Conservation (phyloP, 92 coral and sea anemone genomes). For the Metridium senile region DNA sequence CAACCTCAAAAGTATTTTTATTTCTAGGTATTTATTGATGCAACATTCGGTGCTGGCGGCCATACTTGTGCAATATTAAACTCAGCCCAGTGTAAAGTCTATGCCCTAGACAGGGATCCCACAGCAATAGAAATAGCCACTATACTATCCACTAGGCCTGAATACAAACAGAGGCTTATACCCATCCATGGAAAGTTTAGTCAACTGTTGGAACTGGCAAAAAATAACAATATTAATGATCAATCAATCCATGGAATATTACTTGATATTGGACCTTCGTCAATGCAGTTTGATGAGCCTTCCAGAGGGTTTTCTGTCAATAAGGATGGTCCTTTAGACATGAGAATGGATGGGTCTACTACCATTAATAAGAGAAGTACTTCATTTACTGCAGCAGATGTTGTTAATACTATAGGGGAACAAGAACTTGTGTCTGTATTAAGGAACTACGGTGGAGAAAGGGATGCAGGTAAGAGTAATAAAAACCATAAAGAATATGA, state of each 20-base stretch:
- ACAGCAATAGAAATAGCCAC: conserved; percentile 75
- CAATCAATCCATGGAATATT: conserved; percentile 75
- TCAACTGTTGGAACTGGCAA: conserved; percentile 48
- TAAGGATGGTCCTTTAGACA: conserved; percentile 84
- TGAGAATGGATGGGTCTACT: conserved; percentile 75
- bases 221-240: conserved; percentile 52
- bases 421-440: conserved; percentile 71
- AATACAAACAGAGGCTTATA: conserved; percentile 67
- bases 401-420: conserved; percentile 80
- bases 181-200: conserved; percentile 81
- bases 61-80: conserved; percentile 76
- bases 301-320: conserved; percentile 80
- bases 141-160: conserved; percentile 68
- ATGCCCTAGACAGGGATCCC: conserved; percentile 84
- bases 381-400: conserved; percentile 89
- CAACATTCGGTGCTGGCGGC: conserved; percentile 91
- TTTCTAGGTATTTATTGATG: conserved; percentile 81
- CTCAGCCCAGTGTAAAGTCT: conserved; percentile 78
- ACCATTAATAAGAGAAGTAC: conserved; percentile 21
- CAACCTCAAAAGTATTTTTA: neutral
- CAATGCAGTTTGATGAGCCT: conserved; percentile 84
- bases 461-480: conserved; percentile 63
- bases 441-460: conserved; percentile 85
- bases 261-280: conserved; percentile 83
- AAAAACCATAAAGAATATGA: neutral